These are phyloP conservation scores for Abrostola triplasia DNA, from an alignment of 2,888 invertebrate genomes.

Conservation along the genomic window DNA sequence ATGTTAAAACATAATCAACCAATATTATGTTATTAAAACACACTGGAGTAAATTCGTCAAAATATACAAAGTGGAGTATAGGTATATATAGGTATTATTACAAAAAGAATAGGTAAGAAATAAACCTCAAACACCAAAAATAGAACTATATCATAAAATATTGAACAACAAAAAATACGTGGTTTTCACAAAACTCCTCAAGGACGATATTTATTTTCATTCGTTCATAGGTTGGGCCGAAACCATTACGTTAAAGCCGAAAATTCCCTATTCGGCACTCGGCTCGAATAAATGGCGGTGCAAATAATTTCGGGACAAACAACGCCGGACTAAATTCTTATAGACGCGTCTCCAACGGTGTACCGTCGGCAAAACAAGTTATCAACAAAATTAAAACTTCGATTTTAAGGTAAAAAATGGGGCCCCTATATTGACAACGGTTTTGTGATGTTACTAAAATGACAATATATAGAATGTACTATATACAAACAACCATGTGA, in stretches of 20 bases:
- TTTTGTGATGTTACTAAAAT: too few relatives aligned
- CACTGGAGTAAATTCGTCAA: too few relatives aligned
- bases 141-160: conserved; percentile 34
- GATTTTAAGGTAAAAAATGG: too few relatives aligned
- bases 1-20: too few relatives aligned
- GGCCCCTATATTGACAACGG: too few relatives aligned
- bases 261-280: conserved; percentile 57
- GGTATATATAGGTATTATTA: too few relatives aligned
- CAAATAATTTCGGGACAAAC: conserved; percentile 59
- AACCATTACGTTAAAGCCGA: conserved; percentile 56
- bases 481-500: too few relatives aligned
- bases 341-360: conserved; percentile 26
- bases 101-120: background rate
- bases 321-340: conserved; percentile 52
- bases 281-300: conserved; percentile 49
- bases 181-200: conserved; percentile 29
- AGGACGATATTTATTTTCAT: conserved; percentile 51
- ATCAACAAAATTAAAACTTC: background rate
- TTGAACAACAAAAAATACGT: conserved; percentile 29
- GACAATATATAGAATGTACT: too few relatives aligned
- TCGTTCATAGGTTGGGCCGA: conserved; percentile 41
- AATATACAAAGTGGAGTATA: too few relatives aligned
- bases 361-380: conserved; percentile 29
- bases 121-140: conserved; percentile 29
- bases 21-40: too few relatives aligned